phyloP scores from a whole-genome alignment of 2,797 vertebrate species.

The Chlorospingus flavigularis region DNA sequence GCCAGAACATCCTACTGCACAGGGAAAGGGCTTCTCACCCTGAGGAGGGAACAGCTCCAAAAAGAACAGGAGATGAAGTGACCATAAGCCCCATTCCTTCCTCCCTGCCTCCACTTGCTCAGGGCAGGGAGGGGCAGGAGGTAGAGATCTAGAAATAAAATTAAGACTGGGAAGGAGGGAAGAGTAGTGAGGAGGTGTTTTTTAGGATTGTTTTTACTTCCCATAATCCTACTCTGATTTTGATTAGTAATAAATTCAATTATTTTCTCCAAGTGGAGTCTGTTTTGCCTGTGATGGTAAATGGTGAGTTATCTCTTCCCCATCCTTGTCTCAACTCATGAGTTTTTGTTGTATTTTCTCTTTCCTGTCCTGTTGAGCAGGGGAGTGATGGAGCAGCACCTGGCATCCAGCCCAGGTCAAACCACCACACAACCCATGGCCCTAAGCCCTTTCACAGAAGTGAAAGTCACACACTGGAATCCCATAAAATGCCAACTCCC shows the following conservation, averaged over 20 bases:
- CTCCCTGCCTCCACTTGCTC: background rate
- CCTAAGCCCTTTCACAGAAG: background rate
- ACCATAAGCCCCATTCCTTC: background rate
- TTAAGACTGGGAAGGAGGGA: background rate
- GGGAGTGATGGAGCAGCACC: background rate
- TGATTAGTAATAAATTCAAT: background rate
- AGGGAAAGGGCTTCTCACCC: background rate
- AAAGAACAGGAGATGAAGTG: background rate
- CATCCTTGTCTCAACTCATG: background rate
- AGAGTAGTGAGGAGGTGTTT: fast-evolving
- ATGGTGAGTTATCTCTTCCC: background rate
- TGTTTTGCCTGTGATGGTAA: background rate
- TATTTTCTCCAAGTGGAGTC: background rate
- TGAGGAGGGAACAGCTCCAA: background rate
- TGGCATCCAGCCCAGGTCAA: background rate
- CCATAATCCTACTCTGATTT: background rate
- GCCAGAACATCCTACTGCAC: background rate
- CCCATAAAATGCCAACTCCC: background rate
- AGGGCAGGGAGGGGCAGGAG: background rate
- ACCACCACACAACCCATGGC: background rate
- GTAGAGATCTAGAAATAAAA: background rate
- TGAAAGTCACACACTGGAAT: background rate
- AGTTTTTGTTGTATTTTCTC: background rate
- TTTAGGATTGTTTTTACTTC: background rate
- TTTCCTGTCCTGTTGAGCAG: background rate